A percentile compares a stretch with the other conserved stretches of the same genome.
phyloP scores from a whole-genome alignment of 2,113 vertebrate species.

The Jacana jacana region DNA sequence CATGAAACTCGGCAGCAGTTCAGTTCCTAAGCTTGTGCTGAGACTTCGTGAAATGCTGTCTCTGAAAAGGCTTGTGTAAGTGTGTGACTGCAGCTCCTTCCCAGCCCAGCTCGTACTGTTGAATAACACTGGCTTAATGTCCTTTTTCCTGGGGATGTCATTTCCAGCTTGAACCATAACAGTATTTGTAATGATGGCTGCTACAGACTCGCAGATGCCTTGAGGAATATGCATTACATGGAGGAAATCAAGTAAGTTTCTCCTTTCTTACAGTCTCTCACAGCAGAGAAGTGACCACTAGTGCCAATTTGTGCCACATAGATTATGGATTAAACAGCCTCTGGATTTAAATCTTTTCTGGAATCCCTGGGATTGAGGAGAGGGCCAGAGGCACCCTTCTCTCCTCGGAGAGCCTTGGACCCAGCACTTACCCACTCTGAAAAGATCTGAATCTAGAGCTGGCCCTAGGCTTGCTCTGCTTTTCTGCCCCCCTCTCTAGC shows the following conservation, averaged over 20 bases:
- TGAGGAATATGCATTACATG: constrained; percentile 64
- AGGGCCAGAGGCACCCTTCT: background rate
- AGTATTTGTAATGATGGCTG: background rate
- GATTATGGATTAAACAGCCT: background rate
- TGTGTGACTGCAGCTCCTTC: background rate
- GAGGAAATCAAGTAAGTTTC: constrained; percentile 80
- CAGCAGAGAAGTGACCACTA: background rate
- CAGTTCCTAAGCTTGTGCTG: constrained; percentile 47
- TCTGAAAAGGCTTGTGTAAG: constrained; percentile 79
- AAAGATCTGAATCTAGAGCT: background rate
- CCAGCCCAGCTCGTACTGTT: fast-evolving
- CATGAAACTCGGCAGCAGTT: constrained; percentile 61
- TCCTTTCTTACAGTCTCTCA: background rate
- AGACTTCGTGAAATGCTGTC: constrained; percentile 57
- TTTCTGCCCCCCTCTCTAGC: background rate
- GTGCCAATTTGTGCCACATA: background rate
- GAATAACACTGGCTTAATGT: background rate
- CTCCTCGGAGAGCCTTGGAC: background rate
- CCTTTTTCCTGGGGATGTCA: background rate
- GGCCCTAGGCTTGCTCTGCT: background rate
- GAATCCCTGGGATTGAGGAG: background rate
- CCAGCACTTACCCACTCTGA: background rate
- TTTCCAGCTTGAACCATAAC: constrained; percentile 77
- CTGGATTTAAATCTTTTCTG: background rate
- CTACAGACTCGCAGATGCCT: constrained; percentile 50